A percentile compares a stretch with the other conserved stretches of the same genome.
Evolutionary conservation across 1,140 invertebrate genomes (phyloP).

Genomic region (Asbolus verrucosus): DNA sequence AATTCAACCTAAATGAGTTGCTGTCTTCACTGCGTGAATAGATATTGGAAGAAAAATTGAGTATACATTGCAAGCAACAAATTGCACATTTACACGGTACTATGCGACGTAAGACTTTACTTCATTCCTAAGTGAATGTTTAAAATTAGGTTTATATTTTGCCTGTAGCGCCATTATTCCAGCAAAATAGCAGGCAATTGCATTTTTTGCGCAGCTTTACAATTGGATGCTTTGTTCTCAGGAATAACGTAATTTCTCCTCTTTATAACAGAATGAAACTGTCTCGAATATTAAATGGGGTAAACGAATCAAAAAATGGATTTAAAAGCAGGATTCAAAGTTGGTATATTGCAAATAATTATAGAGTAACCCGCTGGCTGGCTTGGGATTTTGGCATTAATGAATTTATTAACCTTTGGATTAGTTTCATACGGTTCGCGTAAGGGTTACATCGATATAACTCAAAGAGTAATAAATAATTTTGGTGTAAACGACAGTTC

Average conservation of each 20-base stretch:
- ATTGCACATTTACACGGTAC: no score
- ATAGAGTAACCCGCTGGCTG: no score
- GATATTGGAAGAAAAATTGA: no score
- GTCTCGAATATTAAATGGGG: neutral
- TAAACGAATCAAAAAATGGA: neutral
- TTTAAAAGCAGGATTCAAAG: no score
- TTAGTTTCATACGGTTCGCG: neutral
- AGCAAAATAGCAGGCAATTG: no score
- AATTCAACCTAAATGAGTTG: no score
- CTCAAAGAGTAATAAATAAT: constrained; percentile 18
- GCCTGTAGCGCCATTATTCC: neutral
- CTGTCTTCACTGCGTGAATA: no score
- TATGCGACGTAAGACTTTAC: no score
- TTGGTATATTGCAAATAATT: no score
- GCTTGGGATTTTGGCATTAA: neutral
- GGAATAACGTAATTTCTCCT: neutral
- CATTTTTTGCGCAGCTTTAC: neutral
- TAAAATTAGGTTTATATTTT: no score
- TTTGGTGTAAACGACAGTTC: constrained; percentile 16
- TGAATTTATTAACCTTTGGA: constrained; percentile 9
- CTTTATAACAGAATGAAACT: neutral
- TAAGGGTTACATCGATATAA: constrained; percentile 1
- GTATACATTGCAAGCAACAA: no score
- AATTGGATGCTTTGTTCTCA: neutral
- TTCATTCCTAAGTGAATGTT: no score